These are phyloP conservation scores for Macrochelys suwanniensis DNA, from an alignment of 2,797 vertebrate species.

Conservation along the genomic window DNA sequence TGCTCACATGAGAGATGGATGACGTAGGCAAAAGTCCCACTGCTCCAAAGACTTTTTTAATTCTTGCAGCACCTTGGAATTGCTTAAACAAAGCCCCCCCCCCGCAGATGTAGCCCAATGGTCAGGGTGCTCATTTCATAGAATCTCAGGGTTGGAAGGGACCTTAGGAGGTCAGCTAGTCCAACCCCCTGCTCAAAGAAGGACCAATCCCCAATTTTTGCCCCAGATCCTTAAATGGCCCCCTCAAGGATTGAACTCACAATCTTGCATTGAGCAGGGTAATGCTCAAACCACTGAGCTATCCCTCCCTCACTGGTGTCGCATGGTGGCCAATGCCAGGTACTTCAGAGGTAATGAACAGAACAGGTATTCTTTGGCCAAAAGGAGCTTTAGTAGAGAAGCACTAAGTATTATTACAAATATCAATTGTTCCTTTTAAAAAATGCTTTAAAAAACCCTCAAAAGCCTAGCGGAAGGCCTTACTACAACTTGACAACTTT, in stretches of 20 bases:
- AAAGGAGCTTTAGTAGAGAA: rapidly evolving
- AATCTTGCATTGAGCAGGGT: no score
- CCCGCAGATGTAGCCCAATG: neutral
- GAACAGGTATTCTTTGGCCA: neutral
- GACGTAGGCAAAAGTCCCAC: neutral
- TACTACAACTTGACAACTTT: constrained; percentile 8
- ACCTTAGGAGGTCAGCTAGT: no score
- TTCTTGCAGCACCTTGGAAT: neutral
- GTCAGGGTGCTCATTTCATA: neutral
- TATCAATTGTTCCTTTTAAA: neutral
- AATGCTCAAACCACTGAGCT: no score
- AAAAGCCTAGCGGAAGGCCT: neutral
- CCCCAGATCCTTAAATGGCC: no score
- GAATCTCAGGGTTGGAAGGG: neutral
- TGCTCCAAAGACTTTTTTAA: neutral
- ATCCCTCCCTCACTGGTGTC: no score
- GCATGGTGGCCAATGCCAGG: no score
- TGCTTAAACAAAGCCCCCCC: neutral
- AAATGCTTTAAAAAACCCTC: neutral
- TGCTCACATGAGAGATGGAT: neutral
- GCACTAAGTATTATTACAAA: neutral
- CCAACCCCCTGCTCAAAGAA: no score
- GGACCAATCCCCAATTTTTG: no score
- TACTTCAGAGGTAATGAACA: no score
- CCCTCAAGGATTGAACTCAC: no score